Evolutionary conservation across 2,797 vertebrate genomes (phyloP).

Genomic region (Siniperca obscura): DNA sequence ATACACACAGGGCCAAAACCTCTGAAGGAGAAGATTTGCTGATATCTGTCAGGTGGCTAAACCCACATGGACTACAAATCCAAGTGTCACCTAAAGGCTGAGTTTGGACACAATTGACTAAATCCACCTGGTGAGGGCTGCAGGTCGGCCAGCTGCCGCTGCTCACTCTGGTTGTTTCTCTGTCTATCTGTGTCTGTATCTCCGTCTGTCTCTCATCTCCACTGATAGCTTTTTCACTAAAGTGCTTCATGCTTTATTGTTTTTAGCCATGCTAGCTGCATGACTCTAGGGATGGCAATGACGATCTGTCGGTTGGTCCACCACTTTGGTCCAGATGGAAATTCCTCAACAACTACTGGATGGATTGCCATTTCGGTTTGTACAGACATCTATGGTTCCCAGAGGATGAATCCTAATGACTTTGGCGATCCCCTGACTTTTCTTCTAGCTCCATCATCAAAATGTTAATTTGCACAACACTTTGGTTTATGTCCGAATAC

Average conservation of each 20-base stretch:
- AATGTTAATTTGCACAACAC: background rate
- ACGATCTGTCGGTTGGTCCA: background rate
- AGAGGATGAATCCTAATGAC: background rate
- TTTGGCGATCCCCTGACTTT: background rate
- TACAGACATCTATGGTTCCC: background rate
- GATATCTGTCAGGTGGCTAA: constrained; percentile 48
- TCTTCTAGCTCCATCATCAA: background rate
- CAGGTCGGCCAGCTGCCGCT: constrained; percentile 26
- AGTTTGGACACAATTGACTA: constrained; percentile 48
- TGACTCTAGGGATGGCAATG: background rate
- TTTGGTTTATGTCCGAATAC: background rate
- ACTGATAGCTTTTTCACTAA: background rate
- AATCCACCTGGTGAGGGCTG: constrained; percentile 52
- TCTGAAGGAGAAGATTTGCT: constrained; percentile 50
- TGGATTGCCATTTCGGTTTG: background rate
- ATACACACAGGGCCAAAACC: constrained; percentile 2
- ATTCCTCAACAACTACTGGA: background rate
- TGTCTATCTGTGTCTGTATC: constrained; percentile 17
- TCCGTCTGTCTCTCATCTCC: constrained; percentile 19
- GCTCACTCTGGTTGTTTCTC: constrained; percentile 1
- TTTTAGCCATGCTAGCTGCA: background rate
- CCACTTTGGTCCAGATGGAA: background rate
- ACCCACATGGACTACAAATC: constrained; percentile 47
- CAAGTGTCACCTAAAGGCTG: constrained; percentile 44
- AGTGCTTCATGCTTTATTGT: background rate